Evolutionary conservation across 2,888 invertebrate species (phyloP), one percentile per base, ranked within the genome.

Genomic region (Petrophora chlorosata): DNA sequence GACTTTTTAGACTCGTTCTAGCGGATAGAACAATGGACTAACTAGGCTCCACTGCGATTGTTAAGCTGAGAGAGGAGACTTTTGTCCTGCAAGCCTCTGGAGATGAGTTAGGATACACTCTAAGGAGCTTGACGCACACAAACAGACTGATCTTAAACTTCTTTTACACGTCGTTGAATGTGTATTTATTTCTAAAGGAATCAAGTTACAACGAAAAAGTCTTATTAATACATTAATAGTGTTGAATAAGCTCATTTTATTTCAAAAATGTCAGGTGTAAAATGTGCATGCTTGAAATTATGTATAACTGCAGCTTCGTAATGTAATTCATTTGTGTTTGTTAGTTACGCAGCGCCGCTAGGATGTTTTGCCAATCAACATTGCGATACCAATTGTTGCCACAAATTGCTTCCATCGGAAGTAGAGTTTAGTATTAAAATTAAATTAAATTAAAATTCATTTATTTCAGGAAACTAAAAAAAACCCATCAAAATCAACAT

Each of bases 1-100:
- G 63, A 65, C 70, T n/a, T n/a, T n/a, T n/a, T 61, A 65, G 60
- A 60, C 66, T 60, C 51, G 61, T 63, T 67, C 65, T 64, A 68
- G 61, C 65, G 61, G 58, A 28, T 39, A 69, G 70, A 79, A 87
- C 85, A 87, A 86, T 79, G 69, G 70, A 59, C 59, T 79, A 79
- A 79, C 81, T 79, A 82, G 79, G 64, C 77, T 63, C 70, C 57
- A 64, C 67, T 67, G 67, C 73, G 72, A 79, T 80, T 82, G 83
- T 80, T 77, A 62, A 65, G 51, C 63, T 47, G 50, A 62, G 76
- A 80, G 79, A 85, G 84, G 73, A 68, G 67, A 65, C 48, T 66
- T 79, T 87, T 85, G 83, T 85, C 67, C 65, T 54, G 33, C 42
- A 54, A 53, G 63, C 74, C 70, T 69, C 70, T 64, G 54, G 68